Percentiles rank a stretch among this genome's conserved stretches.
Conservation (phyloP, 2,797 vertebrate species). For the Hybognathus amarus region DNA sequence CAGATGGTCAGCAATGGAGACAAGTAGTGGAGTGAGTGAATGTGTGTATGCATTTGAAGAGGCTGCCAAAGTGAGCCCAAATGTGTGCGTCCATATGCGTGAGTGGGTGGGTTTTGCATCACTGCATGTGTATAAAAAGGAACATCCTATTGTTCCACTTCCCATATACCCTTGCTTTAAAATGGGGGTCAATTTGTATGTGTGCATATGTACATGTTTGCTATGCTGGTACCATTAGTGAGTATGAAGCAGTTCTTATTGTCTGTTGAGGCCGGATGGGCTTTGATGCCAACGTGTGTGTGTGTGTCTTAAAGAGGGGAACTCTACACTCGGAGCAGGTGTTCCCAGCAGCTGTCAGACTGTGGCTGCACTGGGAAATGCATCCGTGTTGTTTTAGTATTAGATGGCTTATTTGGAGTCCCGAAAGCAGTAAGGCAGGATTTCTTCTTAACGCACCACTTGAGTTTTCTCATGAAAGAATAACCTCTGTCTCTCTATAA, state of each 20-base stretch:
- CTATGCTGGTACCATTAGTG: slow-evolving; percentile 75
- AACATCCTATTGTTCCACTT: slow-evolving; percentile 54
- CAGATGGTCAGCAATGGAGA: slow-evolving; percentile 59
- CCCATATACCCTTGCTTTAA: slow-evolving; percentile 45
- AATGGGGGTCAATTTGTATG: slow-evolving; percentile 43
- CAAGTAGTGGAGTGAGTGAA: slow-evolving; percentile 4
- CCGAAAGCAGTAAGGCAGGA: slow-evolving; percentile 63
- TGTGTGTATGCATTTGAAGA: slow-evolving; percentile 33
- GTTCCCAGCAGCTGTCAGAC: slow-evolving; percentile 76
- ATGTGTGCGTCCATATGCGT: slow-evolving; percentile 34
- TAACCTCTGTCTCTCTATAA: slow-evolving; percentile 27
- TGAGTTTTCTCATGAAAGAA: slow-evolving; percentile 66
- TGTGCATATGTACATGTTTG: slow-evolving; percentile 35
- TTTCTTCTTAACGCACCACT: slow-evolving; percentile 70
- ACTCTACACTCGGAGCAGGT: slow-evolving; percentile 76
- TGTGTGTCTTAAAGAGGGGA: slow-evolving; percentile 71
- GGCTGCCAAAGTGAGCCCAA: slow-evolving; percentile 13
- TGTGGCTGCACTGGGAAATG: slow-evolving; percentile 66
- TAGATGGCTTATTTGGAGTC: slow-evolving; percentile 67
- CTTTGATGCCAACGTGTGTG: slow-evolving; percentile 67
- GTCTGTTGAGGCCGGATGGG: slow-evolving; percentile 67
- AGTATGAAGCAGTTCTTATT: slow-evolving; percentile 73
- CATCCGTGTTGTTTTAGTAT: slow-evolving; percentile 72
- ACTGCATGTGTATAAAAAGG: slow-evolving; percentile 15
- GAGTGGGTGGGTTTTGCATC: slow-evolving; percentile 29